A percentile compares a stretch with the other conserved stretches of the same genome.
Conservation (phyloP, 35 echinoderm and acorn worm genomes). For the Stichopus chloronotus region DNA sequence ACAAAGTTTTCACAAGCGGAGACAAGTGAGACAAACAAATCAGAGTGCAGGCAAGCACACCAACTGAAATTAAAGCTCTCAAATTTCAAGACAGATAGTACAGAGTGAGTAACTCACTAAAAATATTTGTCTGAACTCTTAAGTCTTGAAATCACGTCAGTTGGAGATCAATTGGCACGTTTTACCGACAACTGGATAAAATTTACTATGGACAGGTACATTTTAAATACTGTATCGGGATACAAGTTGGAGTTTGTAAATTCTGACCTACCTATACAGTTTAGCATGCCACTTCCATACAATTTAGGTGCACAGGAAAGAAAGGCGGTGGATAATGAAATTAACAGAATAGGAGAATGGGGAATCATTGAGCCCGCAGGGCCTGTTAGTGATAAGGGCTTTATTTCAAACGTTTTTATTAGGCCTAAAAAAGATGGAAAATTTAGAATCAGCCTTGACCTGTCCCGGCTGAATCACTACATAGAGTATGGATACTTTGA, state of each 20-base stretch:
- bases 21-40: neutral
- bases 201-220: neutral
- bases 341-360: neutral
- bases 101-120: conserved; percentile 34
- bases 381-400: neutral
- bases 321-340: neutral
- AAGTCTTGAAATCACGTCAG: neutral
- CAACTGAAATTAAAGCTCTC: neutral
- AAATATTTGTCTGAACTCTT: neutral
- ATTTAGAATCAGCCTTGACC: conserved; percentile 17
- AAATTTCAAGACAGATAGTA: neutral
- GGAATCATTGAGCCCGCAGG: neutral
- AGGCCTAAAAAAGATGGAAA: conserved; percentile 2
- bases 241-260: neutral
- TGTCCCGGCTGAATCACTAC: conserved; percentile 11
- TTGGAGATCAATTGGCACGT: neutral
- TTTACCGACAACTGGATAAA: neutral
- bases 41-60: neutral
- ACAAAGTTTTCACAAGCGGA: neutral
- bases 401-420: conserved; percentile 36
- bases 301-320: neutral
- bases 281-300: neutral
- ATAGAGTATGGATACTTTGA: conserved; percentile 21
- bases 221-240: neutral
- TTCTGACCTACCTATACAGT: neutral